These are phyloP conservation scores for Spea multiplicata DNA, from an alignment of 2,113 vertebrate species.

Conservation along the genomic window DNA sequence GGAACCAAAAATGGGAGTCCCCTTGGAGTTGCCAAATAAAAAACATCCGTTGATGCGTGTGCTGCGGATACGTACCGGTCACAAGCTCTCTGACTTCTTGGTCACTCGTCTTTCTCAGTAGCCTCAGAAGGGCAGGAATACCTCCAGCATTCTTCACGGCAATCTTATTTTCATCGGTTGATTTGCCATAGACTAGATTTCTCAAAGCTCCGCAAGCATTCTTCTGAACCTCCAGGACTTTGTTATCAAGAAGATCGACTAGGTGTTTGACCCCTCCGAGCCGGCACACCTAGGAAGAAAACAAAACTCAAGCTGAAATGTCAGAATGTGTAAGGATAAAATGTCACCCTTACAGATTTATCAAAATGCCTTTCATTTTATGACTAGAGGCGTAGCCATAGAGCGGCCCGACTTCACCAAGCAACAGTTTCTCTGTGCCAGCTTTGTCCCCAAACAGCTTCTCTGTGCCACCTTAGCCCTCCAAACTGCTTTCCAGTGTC, in stretches of 20 bases:
- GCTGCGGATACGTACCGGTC: conserved; percentile 73
- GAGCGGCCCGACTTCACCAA: no score
- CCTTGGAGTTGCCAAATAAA: no score
- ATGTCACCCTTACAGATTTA: no score
- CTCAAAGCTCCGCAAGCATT: conserved; percentile 91
- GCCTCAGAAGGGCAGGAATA: conserved; percentile 84
- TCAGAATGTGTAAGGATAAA: no score
- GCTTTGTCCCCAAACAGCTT: no score
- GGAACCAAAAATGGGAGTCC: no score
- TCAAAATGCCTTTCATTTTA: no score
- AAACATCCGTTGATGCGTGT: no score
- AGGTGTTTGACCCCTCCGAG: conserved; percentile 93
- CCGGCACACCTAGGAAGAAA: conserved; percentile 77
- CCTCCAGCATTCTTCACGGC: conserved; percentile 92
- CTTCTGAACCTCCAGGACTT: conserved; percentile 91
- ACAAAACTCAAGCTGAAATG: background rate
- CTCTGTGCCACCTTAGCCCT: no score
- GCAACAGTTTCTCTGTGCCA: no score
- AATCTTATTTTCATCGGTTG: conserved; percentile 93
- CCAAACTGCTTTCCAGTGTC: no score
- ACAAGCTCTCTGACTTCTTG: conserved; percentile 92
- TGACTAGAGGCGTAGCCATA: no score
- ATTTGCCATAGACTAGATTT: conserved; percentile 93
- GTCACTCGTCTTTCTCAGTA: conserved; percentile 89
- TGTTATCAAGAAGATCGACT: conserved; percentile 92